Evolutionary conservation across 2,797 vertebrate genomes (phyloP).

Genomic region (Diceros bicornis): DNA sequence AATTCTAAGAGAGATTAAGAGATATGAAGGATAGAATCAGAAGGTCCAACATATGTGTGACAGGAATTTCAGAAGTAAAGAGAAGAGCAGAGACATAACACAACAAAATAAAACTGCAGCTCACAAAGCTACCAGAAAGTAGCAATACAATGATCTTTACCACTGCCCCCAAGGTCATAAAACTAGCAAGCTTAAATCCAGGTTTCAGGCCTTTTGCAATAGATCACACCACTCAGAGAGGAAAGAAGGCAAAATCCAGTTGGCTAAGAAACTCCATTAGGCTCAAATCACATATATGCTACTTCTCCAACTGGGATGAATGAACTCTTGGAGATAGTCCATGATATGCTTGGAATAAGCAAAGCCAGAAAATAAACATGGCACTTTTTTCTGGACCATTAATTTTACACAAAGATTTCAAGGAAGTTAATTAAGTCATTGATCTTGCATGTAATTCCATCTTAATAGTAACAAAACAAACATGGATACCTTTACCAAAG

Average conservation of each 20-base stretch:
- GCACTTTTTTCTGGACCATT: neutral
- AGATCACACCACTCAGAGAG: neutral
- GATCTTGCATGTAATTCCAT: slow-evolving; percentile 6
- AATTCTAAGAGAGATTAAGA: neutral
- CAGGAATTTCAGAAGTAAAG: neutral
- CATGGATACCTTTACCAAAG: neutral
- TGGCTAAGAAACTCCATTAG: neutral
- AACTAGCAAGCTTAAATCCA: neutral
- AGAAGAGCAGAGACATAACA: neutral
- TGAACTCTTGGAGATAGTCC: neutral
- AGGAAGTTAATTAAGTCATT: slow-evolving; percentile 33
- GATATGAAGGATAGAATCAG: neutral
- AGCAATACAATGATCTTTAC: neutral
- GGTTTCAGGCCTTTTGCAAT: slow-evolving; percentile 22
- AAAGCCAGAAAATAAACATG: slow-evolving; percentile 49
- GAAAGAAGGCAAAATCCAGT: neutral
- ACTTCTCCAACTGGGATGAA: neutral
- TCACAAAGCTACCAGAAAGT: neutral
- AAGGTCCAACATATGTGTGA: neutral
- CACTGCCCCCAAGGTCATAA: neutral
- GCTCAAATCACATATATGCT: neutral
- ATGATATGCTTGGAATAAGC: neutral
- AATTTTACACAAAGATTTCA: slow-evolving; percentile 28
- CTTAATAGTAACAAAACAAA: slow-evolving; percentile 12
- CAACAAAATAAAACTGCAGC: slow-evolving; percentile 2